Percentiles rank a stretch among this genome's conserved stretches.
Conservation (phyloP, 2,888 invertebrate genomes). For the Agapostemon virescens region DNA sequence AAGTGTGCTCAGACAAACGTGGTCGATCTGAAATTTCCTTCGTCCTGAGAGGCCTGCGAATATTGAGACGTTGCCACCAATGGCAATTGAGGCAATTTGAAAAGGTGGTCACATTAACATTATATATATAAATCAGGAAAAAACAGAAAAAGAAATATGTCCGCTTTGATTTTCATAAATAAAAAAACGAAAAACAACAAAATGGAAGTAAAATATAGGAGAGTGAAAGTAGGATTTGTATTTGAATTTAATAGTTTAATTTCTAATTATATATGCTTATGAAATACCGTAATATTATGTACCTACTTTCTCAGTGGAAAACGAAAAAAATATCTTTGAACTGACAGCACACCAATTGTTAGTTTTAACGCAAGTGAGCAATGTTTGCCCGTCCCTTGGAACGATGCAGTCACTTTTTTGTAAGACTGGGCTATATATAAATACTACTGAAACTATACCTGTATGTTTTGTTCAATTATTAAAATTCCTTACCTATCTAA, state of each 20-base stretch:
- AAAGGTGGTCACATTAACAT: constrained; percentile 75
- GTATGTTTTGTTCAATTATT: constrained; percentile 78
- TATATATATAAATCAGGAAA: constrained; percentile 73
- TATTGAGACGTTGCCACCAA: constrained; percentile 75
- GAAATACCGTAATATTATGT: constrained; percentile 75
- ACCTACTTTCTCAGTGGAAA: constrained; percentile 79
- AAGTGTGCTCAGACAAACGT: constrained; percentile 76
- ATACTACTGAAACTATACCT: constrained; percentile 79
- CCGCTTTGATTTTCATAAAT: constrained; percentile 78
- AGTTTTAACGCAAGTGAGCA: constrained; percentile 77
- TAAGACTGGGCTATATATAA: constrained; percentile 81
- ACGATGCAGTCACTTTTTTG: constrained; percentile 79
- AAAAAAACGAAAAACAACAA: constrained; percentile 41
- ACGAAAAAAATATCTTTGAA: constrained; percentile 63
- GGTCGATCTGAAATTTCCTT: constrained; percentile 74
- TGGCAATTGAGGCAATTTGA: constrained; percentile 78
- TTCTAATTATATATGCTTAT: constrained; percentile 79
- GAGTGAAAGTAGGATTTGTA: constrained; percentile 81
- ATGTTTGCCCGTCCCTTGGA: constrained; percentile 79
- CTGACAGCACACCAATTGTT: constrained; percentile 78
- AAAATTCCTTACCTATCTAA: constrained; percentile 72
- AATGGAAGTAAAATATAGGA: constrained; percentile 74
- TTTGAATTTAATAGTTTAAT: constrained; percentile 79
- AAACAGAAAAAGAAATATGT: constrained; percentile 71
- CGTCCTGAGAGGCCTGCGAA: constrained; percentile 76